Base-by-base conservation (phyloP, 2,797 vertebrate species). In the Ceryle rudis region DNA sequence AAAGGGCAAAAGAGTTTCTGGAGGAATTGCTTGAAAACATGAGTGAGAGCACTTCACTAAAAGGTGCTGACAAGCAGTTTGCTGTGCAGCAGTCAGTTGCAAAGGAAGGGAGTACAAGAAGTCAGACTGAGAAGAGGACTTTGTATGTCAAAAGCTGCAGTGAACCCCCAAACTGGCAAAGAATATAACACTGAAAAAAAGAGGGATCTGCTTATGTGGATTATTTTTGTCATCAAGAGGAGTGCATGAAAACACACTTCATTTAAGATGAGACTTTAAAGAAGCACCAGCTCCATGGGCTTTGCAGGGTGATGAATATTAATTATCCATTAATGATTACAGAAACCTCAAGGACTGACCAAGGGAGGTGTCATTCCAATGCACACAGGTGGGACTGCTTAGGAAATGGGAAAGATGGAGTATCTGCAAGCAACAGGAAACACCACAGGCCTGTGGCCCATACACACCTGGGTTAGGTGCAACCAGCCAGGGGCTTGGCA, bases 311-410 rank as follows among this genome's bases (percentile, higher is more conserved):
- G 28, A 44, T 44, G 12, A 66, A 15, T 46, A 54, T 64, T 72
- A 78, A 41, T n/a, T 57, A 74, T 33, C 57, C 67, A 42, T 17
- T 47, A 37, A 13, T 13, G 23, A 55, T 66, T 66, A 58, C 26
- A 57, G 54, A 74, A 77, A 35, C 18, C 19, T 71, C 61, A 65
- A 58, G 58, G 10, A 18, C 14, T 42, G 39, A 54, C 23, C 5
- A 19, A 49, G 37, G n/a, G 47, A 55, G 25, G 11, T 74, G 37
- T 41, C 13, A 17, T 25, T 55, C 66, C 81, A 85, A 4, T 5
- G 13, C 42, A 75, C 14, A 7, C 22, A 37, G 25, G 26, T 62
- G 22, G 61, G 10, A 73, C 3, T 0, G 0, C 21, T 41, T 23
- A 15, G 41, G 11, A 58, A 37, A 14, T 12, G 55, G 31, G 13